These are phyloP conservation scores for Heterotis niloticus DNA, from an alignment of 2,113 vertebrate genomes.

Conservation along the genomic window DNA sequence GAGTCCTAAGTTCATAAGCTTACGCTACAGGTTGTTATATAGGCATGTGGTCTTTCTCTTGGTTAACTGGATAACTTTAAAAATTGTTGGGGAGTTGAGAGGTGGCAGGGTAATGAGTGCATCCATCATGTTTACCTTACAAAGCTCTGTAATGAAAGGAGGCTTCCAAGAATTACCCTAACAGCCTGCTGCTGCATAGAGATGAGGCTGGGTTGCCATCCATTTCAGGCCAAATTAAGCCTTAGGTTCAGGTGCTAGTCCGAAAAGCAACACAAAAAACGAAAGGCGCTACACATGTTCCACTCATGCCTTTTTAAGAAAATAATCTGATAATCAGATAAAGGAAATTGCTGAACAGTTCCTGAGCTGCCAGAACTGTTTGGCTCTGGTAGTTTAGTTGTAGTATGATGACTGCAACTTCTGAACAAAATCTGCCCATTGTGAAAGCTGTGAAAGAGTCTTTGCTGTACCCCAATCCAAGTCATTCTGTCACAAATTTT, in stretches of 20 bases:
- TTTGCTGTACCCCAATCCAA: too few relatives aligned
- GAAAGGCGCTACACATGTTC: background rate
- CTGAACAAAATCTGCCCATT: too few relatives aligned
- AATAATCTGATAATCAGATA: background rate
- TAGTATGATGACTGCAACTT: too few relatives aligned
- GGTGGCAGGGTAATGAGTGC: background rate
- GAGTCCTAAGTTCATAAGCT: background rate
- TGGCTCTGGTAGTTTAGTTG: background rate
- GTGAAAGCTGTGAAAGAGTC: too few relatives aligned
- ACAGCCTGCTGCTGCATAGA: background rate
- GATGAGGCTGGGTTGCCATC: background rate
- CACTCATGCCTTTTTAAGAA: background rate
- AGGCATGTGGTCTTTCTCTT: background rate
- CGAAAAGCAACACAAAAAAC: background rate
- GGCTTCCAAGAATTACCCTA: background rate
- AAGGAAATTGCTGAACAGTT: background rate
- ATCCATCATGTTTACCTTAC: background rate
- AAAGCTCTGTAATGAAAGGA: background rate
- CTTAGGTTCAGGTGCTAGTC: background rate
- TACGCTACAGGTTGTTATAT: background rate
- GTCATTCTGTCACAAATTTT: too few relatives aligned
- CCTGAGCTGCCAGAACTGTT: background rate
- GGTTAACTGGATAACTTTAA: background rate
- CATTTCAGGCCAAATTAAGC: background rate
- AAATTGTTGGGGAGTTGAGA: conserved; percentile 2